Base-by-base conservation (phyloP, 2,888 invertebrate species). In the Conchocele bisecta region DNA sequence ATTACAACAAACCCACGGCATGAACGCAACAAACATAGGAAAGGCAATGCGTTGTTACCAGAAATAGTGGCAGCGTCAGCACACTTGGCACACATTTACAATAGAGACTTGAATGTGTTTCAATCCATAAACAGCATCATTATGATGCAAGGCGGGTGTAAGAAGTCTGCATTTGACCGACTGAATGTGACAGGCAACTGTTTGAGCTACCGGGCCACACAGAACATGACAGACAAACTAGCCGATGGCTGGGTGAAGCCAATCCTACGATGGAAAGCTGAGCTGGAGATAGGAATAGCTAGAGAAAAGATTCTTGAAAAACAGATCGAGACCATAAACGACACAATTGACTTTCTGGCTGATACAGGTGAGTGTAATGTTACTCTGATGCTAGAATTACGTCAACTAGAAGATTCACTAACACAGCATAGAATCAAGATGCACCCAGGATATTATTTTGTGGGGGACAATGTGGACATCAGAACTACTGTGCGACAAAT, bases 381-480 rank as follows among this genome's bases (percentile, higher is more conserved):
- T 31, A 5, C 29, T 4, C 22, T 51, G 5, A 51, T 51, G 15
- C 13, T 70, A 22, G 59, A 64, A 28, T 41, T 39, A 4, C 42
- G 42, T 5, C 33, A 29, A 2, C n/a, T 51, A 15, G 20, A 48
- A 24, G 37, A 42, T 11, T 48, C 56, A 31, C 48, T 70, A 28
- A 17, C 48, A 13, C 17, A 54, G 13, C 65, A 66, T 29, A 54
- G 66, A 31, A 54, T 50, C n/a, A 51, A 4, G 13, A 66, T 73
- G 59, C 67, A 63, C 37, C 67, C 63, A 13, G 75, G 70, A 4
- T 75, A 46, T 35, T 70, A 75, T 28, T 75, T 75, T 70, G 74
- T 70, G 11, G 75, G 75, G 1, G 70, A 70, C 42, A 75, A 75
- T 63, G 75, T 75, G n/a, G 70, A 75, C 28, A 29, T 75, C 33